phyloP scores from a whole-genome alignment of 2,888 invertebrate genomes.

The Junonia oenone region DNA sequence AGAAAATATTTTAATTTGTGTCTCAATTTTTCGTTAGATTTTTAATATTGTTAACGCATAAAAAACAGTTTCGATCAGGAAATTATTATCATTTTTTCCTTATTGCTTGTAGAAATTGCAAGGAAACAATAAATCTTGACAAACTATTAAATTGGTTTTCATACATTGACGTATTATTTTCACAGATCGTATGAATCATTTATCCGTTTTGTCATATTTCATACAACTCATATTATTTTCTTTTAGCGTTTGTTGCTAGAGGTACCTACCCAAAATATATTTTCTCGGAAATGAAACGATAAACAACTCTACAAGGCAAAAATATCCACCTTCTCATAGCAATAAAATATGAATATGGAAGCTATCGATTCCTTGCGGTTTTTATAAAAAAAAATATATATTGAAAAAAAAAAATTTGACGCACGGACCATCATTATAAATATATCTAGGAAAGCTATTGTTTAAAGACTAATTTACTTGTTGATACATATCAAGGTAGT shows the following conservation, averaged over 20 bases:
- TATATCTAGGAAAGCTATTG: too few relatives aligned
- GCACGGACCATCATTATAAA: too few relatives aligned
- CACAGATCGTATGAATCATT: not conserved
- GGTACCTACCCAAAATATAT: not conserved
- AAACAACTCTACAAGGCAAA: not conserved
- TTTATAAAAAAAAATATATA: too few relatives aligned
- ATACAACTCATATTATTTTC: not conserved
- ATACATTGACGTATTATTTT: not conserved
- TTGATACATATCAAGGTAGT: too few relatives aligned
- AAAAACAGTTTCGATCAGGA: slow-evolving; percentile 1
- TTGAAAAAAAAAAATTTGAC: too few relatives aligned
- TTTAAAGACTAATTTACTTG: too few relatives aligned
- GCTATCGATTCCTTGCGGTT: too few relatives aligned
- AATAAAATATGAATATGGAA: not conserved
- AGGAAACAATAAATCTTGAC: not conserved
- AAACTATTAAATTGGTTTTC: not conserved
- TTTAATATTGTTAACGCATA: not conserved
- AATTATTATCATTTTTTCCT: not conserved
- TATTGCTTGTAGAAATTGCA: not conserved
- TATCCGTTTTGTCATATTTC: not conserved
- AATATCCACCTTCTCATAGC: not conserved
- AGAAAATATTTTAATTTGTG: too few relatives aligned
- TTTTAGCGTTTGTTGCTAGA: not conserved
- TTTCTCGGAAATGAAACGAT: not conserved
- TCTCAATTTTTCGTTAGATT: not conserved